Conservation (phyloP, 2,113 vertebrate species). For the Gallinago undulata region DNA sequence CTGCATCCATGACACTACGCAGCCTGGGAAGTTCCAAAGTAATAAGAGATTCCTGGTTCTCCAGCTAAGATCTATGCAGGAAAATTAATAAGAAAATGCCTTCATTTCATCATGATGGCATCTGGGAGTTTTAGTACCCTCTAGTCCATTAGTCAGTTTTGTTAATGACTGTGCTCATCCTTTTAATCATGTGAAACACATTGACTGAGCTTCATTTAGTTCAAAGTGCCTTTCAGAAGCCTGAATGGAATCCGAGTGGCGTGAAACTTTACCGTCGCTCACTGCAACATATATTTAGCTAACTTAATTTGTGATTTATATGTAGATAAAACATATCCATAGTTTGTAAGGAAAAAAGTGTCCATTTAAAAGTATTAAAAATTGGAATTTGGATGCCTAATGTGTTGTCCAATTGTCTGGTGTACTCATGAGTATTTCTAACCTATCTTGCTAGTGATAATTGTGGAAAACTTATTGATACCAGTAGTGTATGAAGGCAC, state of each 20-base stretch:
- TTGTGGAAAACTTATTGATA: not conserved
- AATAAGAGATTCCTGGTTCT: slow-evolving; percentile 53
- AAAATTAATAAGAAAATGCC: slow-evolving; percentile 80
- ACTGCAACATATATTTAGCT: not conserved
- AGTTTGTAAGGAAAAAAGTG: not conserved
- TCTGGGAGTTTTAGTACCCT: slow-evolving; percentile 73
- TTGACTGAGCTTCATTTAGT: slow-evolving; percentile 70
- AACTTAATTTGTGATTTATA: not conserved
- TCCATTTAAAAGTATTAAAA: not conserved
- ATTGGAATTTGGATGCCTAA: not conserved
- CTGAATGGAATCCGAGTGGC: slow-evolving; percentile 31
- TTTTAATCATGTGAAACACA: slow-evolving; percentile 75
- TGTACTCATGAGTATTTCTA: not conserved
- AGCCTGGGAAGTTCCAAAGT: slow-evolving; percentile 19
- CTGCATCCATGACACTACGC: not conserved
- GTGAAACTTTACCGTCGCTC: slow-evolving; percentile 35
- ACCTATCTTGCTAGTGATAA: not conserved
- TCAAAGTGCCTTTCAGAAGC: slow-evolving; percentile 79
- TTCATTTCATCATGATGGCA: slow-evolving; percentile 77
- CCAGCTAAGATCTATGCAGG: slow-evolving; percentile 67
- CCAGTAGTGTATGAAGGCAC: no score
- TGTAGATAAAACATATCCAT: not conserved
- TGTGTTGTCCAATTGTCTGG: rapidly evolving
- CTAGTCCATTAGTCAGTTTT: slow-evolving; percentile 76
- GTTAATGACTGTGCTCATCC: slow-evolving; percentile 76